A percentile compares a stretch with the other conserved stretches of the same genome.
Conservation (phyloP, 2,113 vertebrate genomes). For the Halichoerus grypus region DNA sequence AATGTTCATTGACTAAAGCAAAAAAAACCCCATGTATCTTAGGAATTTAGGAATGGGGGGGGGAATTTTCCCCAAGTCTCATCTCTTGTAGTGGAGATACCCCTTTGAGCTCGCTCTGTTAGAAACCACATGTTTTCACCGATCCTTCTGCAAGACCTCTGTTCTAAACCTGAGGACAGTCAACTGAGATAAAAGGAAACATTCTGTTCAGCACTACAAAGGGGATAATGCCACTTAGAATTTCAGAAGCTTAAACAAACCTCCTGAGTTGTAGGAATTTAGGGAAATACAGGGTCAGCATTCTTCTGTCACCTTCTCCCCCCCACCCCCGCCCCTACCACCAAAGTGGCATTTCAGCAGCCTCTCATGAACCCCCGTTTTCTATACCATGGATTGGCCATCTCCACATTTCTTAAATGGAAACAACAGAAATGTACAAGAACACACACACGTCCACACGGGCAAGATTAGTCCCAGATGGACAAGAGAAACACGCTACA, state of each 20-base stretch:
- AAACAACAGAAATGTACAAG: neutral
- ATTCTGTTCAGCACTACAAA: neutral
- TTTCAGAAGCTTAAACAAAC: conserved; percentile 44
- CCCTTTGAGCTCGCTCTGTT: neutral
- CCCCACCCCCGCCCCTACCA: no score
- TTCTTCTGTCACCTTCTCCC: accelerated
- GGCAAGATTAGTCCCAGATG: neutral
- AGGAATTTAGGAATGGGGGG: neutral
- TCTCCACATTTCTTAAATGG: neutral
- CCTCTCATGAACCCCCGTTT: neutral
- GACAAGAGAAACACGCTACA: neutral
- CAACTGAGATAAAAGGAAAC: conserved; percentile 9
- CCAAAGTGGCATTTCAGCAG: neutral
- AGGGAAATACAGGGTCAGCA: neutral
- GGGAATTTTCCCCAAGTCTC: neutral
- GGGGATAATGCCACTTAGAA: neutral
- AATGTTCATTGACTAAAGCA: neutral
- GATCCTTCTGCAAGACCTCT: neutral
- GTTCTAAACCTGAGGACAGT: neutral
- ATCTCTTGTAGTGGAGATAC: neutral
- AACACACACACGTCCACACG: accelerated
- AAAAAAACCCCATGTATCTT: neutral
- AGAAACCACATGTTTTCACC: neutral
- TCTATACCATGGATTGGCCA: neutral
- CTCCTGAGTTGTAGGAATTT: neutral